These are phyloP conservation scores for Anarhynchus alexandrinus DNA, from an alignment of 2,113 vertebrate species.

Conservation along the genomic window DNA sequence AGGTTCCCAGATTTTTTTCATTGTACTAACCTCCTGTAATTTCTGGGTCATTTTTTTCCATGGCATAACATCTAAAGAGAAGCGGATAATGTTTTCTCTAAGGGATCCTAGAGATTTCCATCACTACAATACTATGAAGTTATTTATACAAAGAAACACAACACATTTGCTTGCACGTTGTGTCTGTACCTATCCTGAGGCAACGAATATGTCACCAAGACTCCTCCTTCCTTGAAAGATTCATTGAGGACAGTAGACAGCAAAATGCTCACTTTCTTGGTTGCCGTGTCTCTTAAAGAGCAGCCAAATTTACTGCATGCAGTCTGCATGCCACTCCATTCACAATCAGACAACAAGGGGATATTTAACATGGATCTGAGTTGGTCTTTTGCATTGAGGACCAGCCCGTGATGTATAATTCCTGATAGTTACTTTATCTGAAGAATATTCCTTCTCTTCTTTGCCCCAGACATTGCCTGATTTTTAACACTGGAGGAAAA, in stretches of 20 bases:
- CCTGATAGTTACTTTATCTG: background rate
- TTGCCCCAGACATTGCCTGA: background rate
- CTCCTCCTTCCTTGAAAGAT: background rate
- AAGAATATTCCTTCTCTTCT: background rate
- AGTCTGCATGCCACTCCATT: background rate
- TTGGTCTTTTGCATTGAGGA: background rate
- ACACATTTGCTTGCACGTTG: background rate
- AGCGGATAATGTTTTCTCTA: background rate
- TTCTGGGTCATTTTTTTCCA: background rate
- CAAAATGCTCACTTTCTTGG: conserved; percentile 16
- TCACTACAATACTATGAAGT: background rate
- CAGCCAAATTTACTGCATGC: background rate
- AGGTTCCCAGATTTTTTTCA: background rate
- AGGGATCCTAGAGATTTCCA: background rate
- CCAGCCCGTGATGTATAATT: background rate
- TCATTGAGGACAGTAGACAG: background rate
- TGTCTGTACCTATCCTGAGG: background rate
- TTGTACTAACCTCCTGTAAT: background rate
- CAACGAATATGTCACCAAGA: background rate
- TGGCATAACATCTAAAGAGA: background rate
- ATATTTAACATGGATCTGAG: background rate
- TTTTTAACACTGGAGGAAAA: background rate
- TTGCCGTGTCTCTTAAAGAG: background rate
- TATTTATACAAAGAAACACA: background rate
- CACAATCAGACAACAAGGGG: background rate